Conservation (phyloP, 2,113 vertebrate species). For the Propithecus coquereli region DNA sequence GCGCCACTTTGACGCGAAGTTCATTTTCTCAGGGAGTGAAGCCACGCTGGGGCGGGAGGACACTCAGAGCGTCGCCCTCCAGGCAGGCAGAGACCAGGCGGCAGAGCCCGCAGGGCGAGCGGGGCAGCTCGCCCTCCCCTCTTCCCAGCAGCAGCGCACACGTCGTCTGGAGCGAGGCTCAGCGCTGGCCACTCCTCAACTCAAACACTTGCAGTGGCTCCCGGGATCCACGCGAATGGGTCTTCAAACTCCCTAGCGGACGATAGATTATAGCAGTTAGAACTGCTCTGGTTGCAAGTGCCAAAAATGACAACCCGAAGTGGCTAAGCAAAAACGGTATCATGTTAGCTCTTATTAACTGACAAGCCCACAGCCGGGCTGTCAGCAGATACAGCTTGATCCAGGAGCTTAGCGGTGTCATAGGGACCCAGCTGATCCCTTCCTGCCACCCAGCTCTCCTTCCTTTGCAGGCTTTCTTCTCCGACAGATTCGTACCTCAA, state of each 20-base stretch:
- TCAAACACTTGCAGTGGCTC: neutral
- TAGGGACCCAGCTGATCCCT: neutral
- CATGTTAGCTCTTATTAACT: neutral
- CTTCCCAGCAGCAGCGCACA: neutral
- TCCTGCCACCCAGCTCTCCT: neutral
- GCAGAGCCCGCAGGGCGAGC: neutral
- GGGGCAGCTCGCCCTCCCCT: neutral
- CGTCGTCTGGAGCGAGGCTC: neutral
- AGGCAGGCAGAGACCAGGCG: fast-evolving
- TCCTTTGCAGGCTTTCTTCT: neutral
- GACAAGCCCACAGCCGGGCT: neutral
- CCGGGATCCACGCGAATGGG: fast-evolving
- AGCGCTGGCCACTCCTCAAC: neutral
- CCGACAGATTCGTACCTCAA: neutral
- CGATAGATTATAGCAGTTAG: neutral
- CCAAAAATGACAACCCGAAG: neutral
- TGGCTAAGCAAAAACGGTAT: neutral
- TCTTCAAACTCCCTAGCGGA: neutral
- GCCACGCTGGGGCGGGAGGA: neutral
- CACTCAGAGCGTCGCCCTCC: neutral
- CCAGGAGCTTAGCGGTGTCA: neutral
- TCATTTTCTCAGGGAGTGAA: neutral
- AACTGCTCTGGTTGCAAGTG: neutral
- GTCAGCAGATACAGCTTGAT: constrained; percentile 10
- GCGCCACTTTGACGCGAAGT: neutral